Base-by-base conservation (phyloP, 2,888 invertebrate species). In the Apamea epomidion region DNA sequence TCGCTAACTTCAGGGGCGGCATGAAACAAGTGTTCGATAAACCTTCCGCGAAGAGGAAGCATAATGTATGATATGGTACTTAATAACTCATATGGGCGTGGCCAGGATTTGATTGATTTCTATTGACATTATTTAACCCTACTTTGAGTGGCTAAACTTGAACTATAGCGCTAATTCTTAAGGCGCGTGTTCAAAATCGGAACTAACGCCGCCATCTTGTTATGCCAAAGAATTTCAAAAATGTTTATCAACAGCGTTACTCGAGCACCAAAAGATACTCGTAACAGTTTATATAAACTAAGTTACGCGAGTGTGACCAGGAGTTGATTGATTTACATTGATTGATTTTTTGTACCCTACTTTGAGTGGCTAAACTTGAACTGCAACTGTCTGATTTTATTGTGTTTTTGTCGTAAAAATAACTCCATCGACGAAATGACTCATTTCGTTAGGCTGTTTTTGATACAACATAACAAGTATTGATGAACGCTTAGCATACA, bases 1-100 rank as follows among this genome's bases (percentile, higher is more conserved):
- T 96, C 1, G 92, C 94, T 64, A 98, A 98, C 93, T 98, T 98
- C 94, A 98, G 99, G 1, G 99, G 99, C 25, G 99, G 99, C 32
- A 98, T 99, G 97, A 99, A 99, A 91, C 99, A 99, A 94, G 97
- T 98, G 4, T 99, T 99, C 94, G 99, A 99, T 0, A 98, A 98
- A 86, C 99, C 99, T 0, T 97, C 99, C 0, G 96, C 96, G 1
- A 96, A 94, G 81, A 92, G 97, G 86, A 94, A 94, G 78, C 95
- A 96, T 83, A 92, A 90, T 79, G 91, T 91, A 18, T 92, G 85
- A 86, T 69, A 37, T 68, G 76, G 32, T 29, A 77, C 37, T 68
- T 78, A 67, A 16, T 21, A 48, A 16, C 42, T 37, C 21, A 45
- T 8, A 42, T 45, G 32, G 25, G n/a, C 21, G 58, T 58, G n/a